Evolutionary conservation across 2,797 vertebrate genomes (phyloP).

Genomic region (Eurystomus glaucurus): DNA sequence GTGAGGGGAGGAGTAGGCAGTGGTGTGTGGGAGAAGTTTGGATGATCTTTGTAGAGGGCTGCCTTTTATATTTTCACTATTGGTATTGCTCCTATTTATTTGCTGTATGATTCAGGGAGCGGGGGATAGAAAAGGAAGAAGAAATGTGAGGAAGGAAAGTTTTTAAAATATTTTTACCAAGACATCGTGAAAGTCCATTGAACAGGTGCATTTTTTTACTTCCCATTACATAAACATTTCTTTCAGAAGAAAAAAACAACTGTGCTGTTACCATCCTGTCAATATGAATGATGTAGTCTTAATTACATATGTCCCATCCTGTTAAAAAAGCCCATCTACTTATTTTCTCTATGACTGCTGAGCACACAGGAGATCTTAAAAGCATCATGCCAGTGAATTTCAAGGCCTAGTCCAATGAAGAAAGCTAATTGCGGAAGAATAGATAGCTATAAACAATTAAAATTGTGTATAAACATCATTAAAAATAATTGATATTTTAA

Average conservation of each 20-base stretch:
- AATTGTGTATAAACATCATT: background rate
- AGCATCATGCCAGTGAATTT: background rate
- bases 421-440: background rate
- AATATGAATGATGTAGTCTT: background rate
- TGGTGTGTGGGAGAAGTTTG: background rate
- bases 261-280: background rate
- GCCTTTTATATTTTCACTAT: background rate
- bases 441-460: background rate
- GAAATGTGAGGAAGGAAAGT: background rate
- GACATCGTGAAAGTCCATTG: background rate
- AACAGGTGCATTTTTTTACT: background rate
- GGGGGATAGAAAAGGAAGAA: background rate
- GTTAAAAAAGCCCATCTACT: background rate
- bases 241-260: background rate
- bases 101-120: background rate
- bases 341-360: background rate
- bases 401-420: background rate
- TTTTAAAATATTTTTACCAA: background rate
- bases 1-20: background rate
- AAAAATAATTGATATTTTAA: background rate
- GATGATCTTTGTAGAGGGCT: background rate
- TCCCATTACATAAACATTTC: background rate
- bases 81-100: background rate
- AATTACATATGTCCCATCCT: background rate
- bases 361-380: background rate